phyloP scores from a whole-genome alignment of 1,140 invertebrate genomes.

The Drosophila pseudoananassae region DNA sequence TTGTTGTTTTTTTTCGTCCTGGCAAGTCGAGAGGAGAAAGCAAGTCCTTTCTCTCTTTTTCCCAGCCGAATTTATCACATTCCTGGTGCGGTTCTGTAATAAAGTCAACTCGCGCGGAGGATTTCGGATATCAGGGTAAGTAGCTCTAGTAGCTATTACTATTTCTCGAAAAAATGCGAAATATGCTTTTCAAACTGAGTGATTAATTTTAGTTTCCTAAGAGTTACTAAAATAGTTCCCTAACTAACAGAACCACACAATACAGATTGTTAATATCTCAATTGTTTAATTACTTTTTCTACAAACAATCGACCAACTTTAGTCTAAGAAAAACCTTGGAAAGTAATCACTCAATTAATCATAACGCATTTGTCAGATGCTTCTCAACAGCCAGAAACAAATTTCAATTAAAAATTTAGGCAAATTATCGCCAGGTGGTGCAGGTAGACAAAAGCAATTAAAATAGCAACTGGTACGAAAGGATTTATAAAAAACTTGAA shows the following conservation, averaged over 20 bases:
- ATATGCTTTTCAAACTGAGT: no score
- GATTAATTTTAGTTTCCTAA: background rate
- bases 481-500: conserved; percentile 9
- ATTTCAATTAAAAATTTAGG: conserved; percentile 11
- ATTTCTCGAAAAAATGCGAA: background rate
- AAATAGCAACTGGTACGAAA: conserved; percentile 37
- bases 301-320: background rate
- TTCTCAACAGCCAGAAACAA: background rate
- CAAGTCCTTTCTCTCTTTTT: conserved; percentile 21
- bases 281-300: conserved; percentile 5
- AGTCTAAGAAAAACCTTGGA: background rate
- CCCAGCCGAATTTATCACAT: conserved; percentile 20
- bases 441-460: conserved; percentile 21
- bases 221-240: no score
- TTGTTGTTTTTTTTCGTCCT: conserved; percentile 42
- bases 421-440: conserved; percentile 34
- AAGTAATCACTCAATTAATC: conserved; percentile 14
- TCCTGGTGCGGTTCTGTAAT: conserved; percentile 13
- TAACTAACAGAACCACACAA: no score
- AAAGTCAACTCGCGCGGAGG: conserved; percentile 29
- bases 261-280: background rate
- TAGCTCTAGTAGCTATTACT: conserved; percentile 15
- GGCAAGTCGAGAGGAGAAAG: background rate
- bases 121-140: conserved; percentile 3
- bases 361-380: conserved; percentile 27